phyloP scores from a whole-genome alignment of 1,140 invertebrate genomes.

The Bombus affinis region DNA sequence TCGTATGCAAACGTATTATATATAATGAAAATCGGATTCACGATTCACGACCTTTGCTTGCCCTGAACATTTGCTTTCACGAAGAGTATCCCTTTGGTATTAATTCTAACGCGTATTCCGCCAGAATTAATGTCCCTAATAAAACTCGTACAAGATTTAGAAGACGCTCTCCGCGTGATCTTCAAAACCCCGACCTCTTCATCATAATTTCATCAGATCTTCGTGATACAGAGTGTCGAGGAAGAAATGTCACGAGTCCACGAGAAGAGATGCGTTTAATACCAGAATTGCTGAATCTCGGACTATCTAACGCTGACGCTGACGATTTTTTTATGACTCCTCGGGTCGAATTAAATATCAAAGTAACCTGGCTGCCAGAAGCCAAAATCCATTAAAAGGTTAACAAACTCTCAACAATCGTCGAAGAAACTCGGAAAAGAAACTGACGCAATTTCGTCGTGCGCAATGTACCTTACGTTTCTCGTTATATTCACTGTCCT shows the following conservation, averaged over 20 bases:
- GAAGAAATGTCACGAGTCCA: conserved; percentile 9
- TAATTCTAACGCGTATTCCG: neutral
- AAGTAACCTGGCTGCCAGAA: neutral
- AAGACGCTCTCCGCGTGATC: neutral
- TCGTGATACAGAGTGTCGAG: neutral
- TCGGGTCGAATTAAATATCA: neutral
- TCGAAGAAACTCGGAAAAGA: neutral
- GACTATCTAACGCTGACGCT: neutral
- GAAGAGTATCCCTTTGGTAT: neutral
- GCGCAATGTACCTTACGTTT: neutral
- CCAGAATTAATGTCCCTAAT: neutral
- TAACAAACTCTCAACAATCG: neutral
- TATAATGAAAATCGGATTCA: neutral
- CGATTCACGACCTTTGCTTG: neutral
- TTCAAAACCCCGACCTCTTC: neutral
- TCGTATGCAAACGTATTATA: neutral
- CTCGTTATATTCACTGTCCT: neutral
- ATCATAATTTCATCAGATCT: conserved; percentile 14
- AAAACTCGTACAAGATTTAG: conserved; percentile 13
- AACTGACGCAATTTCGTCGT: neutral
- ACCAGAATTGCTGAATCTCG: too few relatives aligned
- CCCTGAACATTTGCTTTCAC: neutral
- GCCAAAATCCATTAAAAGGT: neutral
- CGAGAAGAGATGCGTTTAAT: neutral
- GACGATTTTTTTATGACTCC: neutral